Evolutionary conservation across 2,797 vertebrate species (phyloP).

Genomic region (Cottoperca gobio): DNA sequence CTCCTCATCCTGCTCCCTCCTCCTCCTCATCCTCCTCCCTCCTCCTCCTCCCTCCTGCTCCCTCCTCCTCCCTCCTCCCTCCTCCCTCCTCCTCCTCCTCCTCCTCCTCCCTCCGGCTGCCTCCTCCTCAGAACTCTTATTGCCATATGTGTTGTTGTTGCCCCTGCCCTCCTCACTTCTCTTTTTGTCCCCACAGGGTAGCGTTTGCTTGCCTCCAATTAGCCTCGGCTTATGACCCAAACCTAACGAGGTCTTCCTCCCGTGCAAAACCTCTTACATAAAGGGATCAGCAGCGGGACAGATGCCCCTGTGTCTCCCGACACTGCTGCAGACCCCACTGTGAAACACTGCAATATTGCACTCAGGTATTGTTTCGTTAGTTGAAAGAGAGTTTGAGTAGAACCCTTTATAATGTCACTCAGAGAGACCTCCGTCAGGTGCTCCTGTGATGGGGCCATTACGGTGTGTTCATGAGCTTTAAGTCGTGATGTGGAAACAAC

Average conservation of each 20-base stretch:
- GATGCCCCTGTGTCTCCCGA: conserved; percentile 57
- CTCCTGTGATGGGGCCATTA: too few species aligned
- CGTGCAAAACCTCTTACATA: conserved; percentile 53
- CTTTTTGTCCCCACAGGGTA: conserved; percentile 11
- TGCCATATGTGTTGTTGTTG: conserved; percentile 4
- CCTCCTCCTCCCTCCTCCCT: conserved; percentile 1
- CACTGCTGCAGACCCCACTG: conserved; percentile 14
- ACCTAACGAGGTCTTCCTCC: conserved; percentile 26
- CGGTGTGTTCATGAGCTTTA: too few species aligned
- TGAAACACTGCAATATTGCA: too few species aligned
- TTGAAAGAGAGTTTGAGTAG: too few species aligned
- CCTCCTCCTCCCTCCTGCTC: conserved; percentile 15
- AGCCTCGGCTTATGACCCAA: conserved; percentile 60
- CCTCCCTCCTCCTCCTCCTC: conserved; percentile 1
- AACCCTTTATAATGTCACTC: too few species aligned
- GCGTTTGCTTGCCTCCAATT: conserved; percentile 53
- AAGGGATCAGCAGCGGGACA: conserved; percentile 63
- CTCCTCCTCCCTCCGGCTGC: too few species aligned
- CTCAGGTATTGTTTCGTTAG: too few species aligned
- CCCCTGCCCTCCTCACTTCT: conserved; percentile 15
- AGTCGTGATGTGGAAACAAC: too few species aligned
- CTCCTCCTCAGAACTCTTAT: conserved; percentile 1
- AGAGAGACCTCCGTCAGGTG: too few species aligned
- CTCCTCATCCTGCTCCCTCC: too few species aligned
- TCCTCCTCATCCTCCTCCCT: neutral